Percentiles rank a stretch among this genome's conserved stretches.
These are phyloP conservation scores for Sterna hirundo DNA, from an alignment of 2,113 vertebrate genomes.

Conservation along the genomic window DNA sequence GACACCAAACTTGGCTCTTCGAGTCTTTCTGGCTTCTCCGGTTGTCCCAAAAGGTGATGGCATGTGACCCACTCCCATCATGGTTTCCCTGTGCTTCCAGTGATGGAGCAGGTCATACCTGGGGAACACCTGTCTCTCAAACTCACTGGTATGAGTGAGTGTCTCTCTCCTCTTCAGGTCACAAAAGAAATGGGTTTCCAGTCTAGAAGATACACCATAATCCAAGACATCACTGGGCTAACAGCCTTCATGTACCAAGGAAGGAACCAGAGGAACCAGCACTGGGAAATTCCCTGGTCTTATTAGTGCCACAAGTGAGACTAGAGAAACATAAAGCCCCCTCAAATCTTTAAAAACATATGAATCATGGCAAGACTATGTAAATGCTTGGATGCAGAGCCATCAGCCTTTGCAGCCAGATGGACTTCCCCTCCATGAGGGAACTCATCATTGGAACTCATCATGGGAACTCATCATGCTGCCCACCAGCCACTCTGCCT, in stretches of 20 bases:
- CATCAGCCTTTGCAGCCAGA: background rate
- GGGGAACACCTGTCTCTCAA: background rate
- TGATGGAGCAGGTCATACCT: accelerated
- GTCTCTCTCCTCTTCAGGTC: background rate
- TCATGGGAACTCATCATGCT: background rate
- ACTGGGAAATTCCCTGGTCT: background rate
- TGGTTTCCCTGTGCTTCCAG: background rate
- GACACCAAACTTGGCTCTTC: background rate
- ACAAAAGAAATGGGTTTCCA: background rate
- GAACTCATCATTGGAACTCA: background rate
- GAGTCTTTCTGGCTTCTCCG: accelerated
- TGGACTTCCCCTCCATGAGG: background rate
- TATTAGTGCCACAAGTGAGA: background rate
- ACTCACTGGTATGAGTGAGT: background rate
- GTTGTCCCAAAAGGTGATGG: background rate
- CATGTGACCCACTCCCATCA: accelerated
- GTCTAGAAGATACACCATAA: background rate
- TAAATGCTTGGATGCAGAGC: background rate
- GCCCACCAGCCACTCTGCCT: background rate
- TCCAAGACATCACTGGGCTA: background rate
- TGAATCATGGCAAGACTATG: background rate
- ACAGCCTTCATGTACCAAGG: background rate
- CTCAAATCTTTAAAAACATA: background rate
- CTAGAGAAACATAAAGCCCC: background rate
- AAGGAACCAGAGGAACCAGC: background rate